Conservation (phyloP, 2,888 invertebrate genomes). For the Noctuana brunneofusca region DNA sequence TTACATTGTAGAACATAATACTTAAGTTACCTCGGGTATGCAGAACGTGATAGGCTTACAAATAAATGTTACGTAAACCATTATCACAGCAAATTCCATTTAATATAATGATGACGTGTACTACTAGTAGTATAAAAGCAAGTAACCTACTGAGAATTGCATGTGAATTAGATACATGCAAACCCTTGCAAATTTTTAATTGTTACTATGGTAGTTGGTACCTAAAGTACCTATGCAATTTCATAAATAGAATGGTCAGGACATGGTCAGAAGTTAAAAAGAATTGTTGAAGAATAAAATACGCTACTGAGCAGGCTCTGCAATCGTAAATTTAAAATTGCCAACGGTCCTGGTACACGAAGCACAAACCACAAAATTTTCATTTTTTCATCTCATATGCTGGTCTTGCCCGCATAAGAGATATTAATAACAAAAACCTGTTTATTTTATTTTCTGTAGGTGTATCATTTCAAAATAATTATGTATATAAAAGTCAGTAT, state of each 20-base stretch:
- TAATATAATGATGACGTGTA: constrained; percentile 48
- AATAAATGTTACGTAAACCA: constrained; percentile 60
- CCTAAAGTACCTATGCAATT: no score
- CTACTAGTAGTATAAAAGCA: background rate
- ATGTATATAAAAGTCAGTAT: no score
- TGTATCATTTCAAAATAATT: background rate
- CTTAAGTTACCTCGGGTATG: constrained; percentile 50
- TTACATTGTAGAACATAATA: constrained; percentile 53
- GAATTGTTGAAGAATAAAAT: background rate
- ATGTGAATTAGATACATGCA: no score
- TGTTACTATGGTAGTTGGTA: background rate
- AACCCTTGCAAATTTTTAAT: no score
- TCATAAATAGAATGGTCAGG: no score
- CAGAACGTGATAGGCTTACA: constrained; percentile 61
- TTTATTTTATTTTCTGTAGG: constrained; percentile 43
- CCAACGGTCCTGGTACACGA: constrained; percentile 1
- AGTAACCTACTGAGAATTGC: background rate
- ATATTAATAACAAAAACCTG: constrained; percentile 50
- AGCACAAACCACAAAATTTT: constrained; percentile 64
- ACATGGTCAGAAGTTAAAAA: background rate
- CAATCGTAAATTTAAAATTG: constrained; percentile 6
- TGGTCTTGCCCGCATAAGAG: constrained; percentile 63
- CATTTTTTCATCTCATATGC: constrained; percentile 51
- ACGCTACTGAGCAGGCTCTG: background rate
- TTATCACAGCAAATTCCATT: constrained; percentile 62